These are phyloP conservation scores for Uropetala carovei DNA, from an alignment of 2,888 invertebrate species.

Conservation along the genomic window DNA sequence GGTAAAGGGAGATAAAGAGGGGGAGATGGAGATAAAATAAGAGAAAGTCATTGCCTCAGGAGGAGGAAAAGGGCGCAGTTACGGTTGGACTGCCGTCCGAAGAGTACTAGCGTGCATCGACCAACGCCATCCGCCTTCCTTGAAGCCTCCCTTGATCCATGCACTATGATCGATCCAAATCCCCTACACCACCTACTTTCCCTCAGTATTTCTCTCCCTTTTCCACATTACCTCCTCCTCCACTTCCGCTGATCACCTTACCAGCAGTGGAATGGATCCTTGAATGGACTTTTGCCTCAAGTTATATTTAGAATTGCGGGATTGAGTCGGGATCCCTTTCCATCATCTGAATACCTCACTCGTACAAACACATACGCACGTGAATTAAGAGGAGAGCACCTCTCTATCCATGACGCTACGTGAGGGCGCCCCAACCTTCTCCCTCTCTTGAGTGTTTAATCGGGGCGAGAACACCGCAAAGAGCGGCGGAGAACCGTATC, in stretches of 20 bases:
- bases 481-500: not conserved
- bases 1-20: not conserved
- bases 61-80: not conserved
- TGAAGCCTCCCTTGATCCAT: not conserved
- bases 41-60: not conserved
- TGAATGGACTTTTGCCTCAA: not conserved
- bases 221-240: not conserved
- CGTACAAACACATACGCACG: not conserved
- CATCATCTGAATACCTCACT: not conserved
- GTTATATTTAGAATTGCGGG: not conserved
- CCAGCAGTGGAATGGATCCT: not conserved
- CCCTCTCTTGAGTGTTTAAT: not conserved
- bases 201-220: too few relatives aligned
- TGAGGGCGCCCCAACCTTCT: not conserved
- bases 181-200: not conserved
- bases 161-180: not conserved
- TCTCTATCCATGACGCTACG: not conserved
- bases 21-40: not conserved
- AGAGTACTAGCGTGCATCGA: not conserved
- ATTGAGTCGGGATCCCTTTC: not conserved
- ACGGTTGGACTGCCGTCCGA: not conserved
- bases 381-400: not conserved
- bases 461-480: not conserved
- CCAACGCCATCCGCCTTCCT: not conserved
- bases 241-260: not conserved